Percentiles rank a stretch among this genome's conserved stretches.
Evolutionary conservation across 2,113 vertebrate species (phyloP).

Genomic region (Takifugu flavidus): DNA sequence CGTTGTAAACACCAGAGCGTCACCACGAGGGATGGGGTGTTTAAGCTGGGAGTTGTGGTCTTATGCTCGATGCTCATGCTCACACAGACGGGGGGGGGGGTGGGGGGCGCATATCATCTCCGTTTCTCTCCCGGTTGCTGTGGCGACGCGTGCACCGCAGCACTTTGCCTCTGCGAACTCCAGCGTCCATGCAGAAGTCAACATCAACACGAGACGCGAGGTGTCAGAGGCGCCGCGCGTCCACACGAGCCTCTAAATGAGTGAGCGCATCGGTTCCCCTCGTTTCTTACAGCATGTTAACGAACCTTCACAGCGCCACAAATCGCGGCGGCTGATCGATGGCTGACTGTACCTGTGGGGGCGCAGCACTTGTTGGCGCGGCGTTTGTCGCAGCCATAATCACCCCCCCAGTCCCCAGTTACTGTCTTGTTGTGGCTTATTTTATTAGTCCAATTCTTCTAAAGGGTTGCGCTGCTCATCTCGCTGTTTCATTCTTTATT

Average conservation of each 20-base stretch:
- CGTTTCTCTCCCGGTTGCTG: constrained; percentile 54
- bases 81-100: constrained; percentile 8
- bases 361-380: constrained; percentile 30
- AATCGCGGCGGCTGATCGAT: neutral
- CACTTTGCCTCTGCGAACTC: constrained; percentile 37
- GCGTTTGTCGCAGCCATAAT: constrained; percentile 12
- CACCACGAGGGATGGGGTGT: constrained; percentile 21
- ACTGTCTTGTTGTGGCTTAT: constrained; percentile 10
- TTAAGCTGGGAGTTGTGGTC: constrained; percentile 47
- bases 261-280: constrained; percentile 1
- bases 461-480: neutral
- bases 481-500: constrained; percentile 4
- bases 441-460: constrained; percentile 26
- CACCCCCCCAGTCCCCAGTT: constrained; percentile 26
- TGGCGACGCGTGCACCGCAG: constrained; percentile 56
- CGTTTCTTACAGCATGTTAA: neutral
- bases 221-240: neutral
- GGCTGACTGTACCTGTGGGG: constrained; percentile 40
- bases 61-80: constrained; percentile 24
- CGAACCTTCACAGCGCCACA: constrained; percentile 3
- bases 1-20: constrained; percentile 11
- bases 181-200: constrained; percentile 4
- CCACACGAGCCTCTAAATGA: neutral
- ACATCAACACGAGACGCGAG: constrained; percentile 31
- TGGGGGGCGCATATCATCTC: neutral